Percentiles rank a stretch among this genome's conserved stretches.
phyloP scores from a whole-genome alignment of 2,888 invertebrate genomes.

The Palloptera scutellata region DNA sequence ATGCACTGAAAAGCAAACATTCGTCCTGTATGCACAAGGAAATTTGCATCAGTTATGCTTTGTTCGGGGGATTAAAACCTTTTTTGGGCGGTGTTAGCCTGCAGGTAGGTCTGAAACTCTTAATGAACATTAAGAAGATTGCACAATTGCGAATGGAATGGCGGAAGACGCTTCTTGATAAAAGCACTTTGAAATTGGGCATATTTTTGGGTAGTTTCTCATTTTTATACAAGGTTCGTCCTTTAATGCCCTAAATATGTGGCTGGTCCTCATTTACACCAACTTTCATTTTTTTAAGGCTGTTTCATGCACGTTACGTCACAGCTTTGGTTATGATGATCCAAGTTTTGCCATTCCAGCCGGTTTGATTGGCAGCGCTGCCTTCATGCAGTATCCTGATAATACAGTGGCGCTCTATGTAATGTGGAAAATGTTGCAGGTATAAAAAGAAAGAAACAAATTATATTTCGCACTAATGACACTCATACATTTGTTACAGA shows the following conservation, averaged over 20 bases:
- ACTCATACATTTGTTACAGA: conserved; percentile 61
- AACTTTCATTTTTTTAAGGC: conserved; percentile 63
- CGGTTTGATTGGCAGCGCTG: conserved; percentile 74
- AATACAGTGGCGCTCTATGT: conserved; percentile 82
- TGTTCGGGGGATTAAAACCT: conserved; percentile 67
- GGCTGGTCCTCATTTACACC: too few species aligned
- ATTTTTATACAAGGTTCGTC: conserved; percentile 72
- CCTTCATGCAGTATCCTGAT: conserved; percentile 78
- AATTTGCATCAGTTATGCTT: conserved; percentile 70
- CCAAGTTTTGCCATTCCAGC: conserved; percentile 73
- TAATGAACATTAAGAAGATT: conserved; percentile 68
- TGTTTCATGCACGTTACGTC: conserved; percentile 73
- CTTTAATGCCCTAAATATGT: too few species aligned
- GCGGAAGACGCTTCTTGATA: conserved; percentile 67
- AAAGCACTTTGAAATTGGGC: conserved; percentile 70
- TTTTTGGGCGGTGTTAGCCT: conserved; percentile 71
- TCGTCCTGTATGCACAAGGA: conserved; percentile 69
- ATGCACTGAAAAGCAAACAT: conserved; percentile 65
- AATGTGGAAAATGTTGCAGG: conserved; percentile 84
- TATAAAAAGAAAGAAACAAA: conserved; percentile 51
- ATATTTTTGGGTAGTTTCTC: conserved; percentile 76
- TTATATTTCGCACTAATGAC: too few species aligned
- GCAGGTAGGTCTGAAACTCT: conserved; percentile 69
- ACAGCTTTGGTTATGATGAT: conserved; percentile 70
- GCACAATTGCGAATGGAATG: conserved; percentile 66